A percentile compares a stretch with the other conserved stretches of the same genome.
phyloP scores from a whole-genome alignment of 2,888 invertebrate genomes.

The Marronus borbonicus region DNA sequence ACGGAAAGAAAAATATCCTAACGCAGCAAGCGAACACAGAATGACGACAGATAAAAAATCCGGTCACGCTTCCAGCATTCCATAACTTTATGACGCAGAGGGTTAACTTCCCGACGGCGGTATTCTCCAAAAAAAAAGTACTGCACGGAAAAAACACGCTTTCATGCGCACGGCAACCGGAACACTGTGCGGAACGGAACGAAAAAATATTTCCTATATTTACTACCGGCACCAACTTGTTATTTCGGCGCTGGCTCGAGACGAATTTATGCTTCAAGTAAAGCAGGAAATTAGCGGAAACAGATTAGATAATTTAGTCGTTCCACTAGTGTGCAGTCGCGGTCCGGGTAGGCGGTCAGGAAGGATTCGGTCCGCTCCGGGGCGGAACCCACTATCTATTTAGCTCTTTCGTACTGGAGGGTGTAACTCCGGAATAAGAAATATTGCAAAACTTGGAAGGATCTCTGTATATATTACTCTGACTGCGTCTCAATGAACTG shows the following conservation, averaged over 20 bases:
- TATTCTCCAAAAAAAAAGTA: slow-evolving; percentile 1
- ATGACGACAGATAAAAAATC: slow-evolving; percentile 39
- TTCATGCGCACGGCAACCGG: slow-evolving; percentile 14
- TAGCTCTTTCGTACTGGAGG: slow-evolving; percentile 4
- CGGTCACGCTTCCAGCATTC: slow-evolving; percentile 46
- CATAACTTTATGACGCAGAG: slow-evolving; percentile 45
- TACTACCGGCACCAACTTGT: slow-evolving; percentile 33
- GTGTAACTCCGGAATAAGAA: slow-evolving; percentile 32
- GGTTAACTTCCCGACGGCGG: slow-evolving; percentile 41
- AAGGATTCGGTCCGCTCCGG: slow-evolving; percentile 11
- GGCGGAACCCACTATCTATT: slow-evolving; percentile 29
- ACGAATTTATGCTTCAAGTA: slow-evolving; percentile 36
- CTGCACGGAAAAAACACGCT: neutral
- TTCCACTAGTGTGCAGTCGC: slow-evolving; percentile 30
- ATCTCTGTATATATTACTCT: slow-evolving; percentile 28
- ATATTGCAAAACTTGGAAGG: slow-evolving; percentile 33
- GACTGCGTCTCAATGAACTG: slow-evolving; percentile 9
- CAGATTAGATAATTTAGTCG: slow-evolving; percentile 44
- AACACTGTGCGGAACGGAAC: slow-evolving; percentile 5
- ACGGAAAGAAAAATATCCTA: slow-evolving; percentile 42
- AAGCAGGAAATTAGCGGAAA: slow-evolving; percentile 43
- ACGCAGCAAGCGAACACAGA: slow-evolving; percentile 32
- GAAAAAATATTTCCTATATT: slow-evolving; percentile 39
- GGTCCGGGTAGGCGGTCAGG: slow-evolving; percentile 22
- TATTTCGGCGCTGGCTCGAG: slow-evolving; percentile 44